A percentile compares a stretch with the other conserved stretches of the same genome.
phyloP scores from a whole-genome alignment of 2,888 invertebrate species.

The Anodontia alba region DNA sequence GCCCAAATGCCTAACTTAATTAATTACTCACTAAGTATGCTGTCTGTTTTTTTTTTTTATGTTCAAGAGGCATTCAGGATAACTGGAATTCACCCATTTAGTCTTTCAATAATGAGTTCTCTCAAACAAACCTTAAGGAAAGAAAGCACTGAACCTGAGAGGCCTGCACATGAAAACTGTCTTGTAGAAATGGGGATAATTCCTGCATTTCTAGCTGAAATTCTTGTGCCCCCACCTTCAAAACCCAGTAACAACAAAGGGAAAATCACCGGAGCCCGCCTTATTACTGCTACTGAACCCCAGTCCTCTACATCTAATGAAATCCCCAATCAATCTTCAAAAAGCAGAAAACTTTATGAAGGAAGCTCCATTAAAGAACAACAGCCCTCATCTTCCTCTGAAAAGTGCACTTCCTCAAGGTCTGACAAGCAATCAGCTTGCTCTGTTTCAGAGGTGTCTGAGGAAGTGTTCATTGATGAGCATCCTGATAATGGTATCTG shows the following conservation, averaged over 20 bases:
- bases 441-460: background rate
- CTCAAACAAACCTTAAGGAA: background rate
- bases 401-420: too few species aligned
- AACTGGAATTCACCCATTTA: background rate
- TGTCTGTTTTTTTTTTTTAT: too few species aligned
- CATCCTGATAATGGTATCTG: constrained; percentile 11
- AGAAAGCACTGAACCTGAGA: too few species aligned
- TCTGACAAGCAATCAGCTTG: too few species aligned
- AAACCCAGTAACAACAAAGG: background rate
- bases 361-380: too few species aligned
- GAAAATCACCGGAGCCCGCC: background rate
- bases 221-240: background rate
- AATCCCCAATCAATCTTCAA: too few species aligned
- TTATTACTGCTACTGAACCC: background rate
- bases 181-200: background rate
- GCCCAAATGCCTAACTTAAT: background rate
- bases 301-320: too few species aligned
- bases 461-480: background rate
- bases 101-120: background rate
- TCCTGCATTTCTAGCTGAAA: background rate
- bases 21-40: too few species aligned
- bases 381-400: too few species aligned
- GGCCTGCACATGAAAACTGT: background rate
- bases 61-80: background rate
- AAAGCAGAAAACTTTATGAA: too few species aligned